Evolutionary conservation across 2,797 vertebrate genomes (phyloP).

Genomic region (Microcaecilia unicolor): DNA sequence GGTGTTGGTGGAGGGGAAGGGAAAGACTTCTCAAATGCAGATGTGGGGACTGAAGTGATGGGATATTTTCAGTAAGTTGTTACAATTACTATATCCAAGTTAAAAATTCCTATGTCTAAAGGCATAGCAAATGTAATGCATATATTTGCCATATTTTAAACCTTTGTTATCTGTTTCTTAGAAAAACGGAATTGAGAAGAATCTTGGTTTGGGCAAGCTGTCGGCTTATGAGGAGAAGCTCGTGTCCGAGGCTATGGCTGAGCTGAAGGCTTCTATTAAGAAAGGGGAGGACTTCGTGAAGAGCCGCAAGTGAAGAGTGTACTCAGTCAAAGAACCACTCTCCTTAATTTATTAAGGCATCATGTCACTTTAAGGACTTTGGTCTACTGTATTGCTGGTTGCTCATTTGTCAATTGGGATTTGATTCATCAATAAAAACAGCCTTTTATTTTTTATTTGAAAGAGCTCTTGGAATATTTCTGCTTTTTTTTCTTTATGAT

Average conservation of each 20-base stretch:
- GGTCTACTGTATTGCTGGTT: slow-evolving; percentile 10
- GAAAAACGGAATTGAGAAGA: slow-evolving; percentile 96
- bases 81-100: too few relatives aligned
- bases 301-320: slow-evolving; percentile 72
- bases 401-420: slow-evolving; percentile 7
- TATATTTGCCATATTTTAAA: background rate
- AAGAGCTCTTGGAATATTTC: background rate
- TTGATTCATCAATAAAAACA: slow-evolving; percentile 39
- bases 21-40: too few relatives aligned
- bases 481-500: background rate
- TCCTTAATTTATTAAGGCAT: slow-evolving; percentile 58
- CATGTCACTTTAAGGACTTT: slow-evolving; percentile 37
- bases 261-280: slow-evolving; percentile 92
- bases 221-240: slow-evolving; percentile 88
- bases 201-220: slow-evolving; percentile 87
- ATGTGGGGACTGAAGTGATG: too few relatives aligned
- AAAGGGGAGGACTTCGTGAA: slow-evolving; percentile 93
- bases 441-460: slow-evolving; percentile 36
- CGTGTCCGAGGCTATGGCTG: slow-evolving; percentile 69
- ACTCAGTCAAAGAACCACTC: background rate
- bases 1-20: too few relatives aligned
- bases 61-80: too few relatives aligned
- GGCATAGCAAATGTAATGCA: too few relatives aligned
- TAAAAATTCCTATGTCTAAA: too few relatives aligned
- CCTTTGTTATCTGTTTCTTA: slow-evolving; percentile 19